Evolutionary conservation across 1,140 invertebrate genomes (phyloP).

Genomic region (Latrodectus geometricus): DNA sequence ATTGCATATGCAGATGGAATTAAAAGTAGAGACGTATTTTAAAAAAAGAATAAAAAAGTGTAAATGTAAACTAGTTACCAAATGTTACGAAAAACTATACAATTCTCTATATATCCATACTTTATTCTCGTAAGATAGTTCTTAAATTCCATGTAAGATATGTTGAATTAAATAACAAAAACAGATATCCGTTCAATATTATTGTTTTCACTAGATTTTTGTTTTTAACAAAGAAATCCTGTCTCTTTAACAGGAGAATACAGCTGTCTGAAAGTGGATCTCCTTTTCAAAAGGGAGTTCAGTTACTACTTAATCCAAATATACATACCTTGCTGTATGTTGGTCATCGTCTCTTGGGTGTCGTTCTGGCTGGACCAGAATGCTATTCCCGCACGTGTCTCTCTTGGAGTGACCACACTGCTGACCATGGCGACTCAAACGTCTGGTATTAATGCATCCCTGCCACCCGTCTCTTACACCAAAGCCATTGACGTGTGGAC

Average conservation of each 20-base stretch:
- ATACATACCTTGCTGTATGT: constrained; percentile 72
- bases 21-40: too few relatives aligned
- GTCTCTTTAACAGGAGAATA: constrained; percentile 64
- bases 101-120: too few relatives aligned
- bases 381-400: constrained; percentile 71
- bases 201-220: too few relatives aligned
- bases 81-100: too few relatives aligned
- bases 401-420: constrained; percentile 71
- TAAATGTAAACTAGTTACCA: too few relatives aligned
- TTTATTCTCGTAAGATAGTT: too few relatives aligned
- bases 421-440: constrained; percentile 74
- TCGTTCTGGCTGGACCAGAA: constrained; percentile 74
- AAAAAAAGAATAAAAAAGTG: too few relatives aligned
- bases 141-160: too few relatives aligned
- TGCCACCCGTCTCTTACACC: constrained; percentile 96
- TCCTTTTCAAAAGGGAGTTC: constrained; percentile 70
- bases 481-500: constrained; percentile 99
- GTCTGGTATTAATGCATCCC: constrained; percentile 91
- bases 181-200: too few relatives aligned
- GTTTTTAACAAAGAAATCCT: too few relatives aligned
- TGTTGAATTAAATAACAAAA: too few relatives aligned
- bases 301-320: constrained; percentile 72
- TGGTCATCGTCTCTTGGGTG: constrained; percentile 75
- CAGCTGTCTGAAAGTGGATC: constrained; percentile 65
- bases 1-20: too few relatives aligned